Conservation (phyloP, 2,113 vertebrate species). For the Muntiacus muntjak region DNA sequence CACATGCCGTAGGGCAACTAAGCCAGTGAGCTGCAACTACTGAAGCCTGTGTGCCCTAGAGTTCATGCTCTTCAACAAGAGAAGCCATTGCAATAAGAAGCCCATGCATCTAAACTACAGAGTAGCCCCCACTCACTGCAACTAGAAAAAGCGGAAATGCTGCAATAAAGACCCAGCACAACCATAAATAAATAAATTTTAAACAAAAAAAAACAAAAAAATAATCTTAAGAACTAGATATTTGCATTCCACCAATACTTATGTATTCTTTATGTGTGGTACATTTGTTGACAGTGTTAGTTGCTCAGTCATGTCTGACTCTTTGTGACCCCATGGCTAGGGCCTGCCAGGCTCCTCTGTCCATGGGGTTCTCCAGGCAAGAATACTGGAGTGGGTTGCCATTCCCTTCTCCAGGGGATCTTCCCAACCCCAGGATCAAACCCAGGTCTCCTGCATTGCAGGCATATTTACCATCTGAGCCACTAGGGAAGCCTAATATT, state of each 20-base stretch:
- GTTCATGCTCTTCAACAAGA: background rate
- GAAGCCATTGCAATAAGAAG: background rate
- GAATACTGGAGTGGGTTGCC: background rate
- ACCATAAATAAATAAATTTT: background rate
- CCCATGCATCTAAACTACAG: background rate
- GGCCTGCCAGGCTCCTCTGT: background rate
- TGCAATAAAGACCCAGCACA: background rate
- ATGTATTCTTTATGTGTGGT: background rate
- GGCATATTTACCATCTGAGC: background rate
- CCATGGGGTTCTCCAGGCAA: background rate
- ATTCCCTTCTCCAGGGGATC: background rate
- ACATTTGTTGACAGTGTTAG: background rate
- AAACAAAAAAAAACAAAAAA: background rate
- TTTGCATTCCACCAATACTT: background rate
- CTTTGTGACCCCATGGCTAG: background rate
- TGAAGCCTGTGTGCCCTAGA: background rate
- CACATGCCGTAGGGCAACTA: background rate
- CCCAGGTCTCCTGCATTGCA: background rate
- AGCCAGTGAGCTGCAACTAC: background rate
- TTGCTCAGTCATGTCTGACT: background rate
- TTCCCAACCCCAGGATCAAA: background rate
- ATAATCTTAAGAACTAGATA: background rate
- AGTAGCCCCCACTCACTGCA: background rate
- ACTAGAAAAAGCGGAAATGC: background rate
- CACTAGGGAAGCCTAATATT: background rate